A percentile compares a stretch with the other conserved stretches of the same genome.
phyloP scores from a whole-genome alignment of 2,888 invertebrate genomes.

The Lydus trimaculatus region DNA sequence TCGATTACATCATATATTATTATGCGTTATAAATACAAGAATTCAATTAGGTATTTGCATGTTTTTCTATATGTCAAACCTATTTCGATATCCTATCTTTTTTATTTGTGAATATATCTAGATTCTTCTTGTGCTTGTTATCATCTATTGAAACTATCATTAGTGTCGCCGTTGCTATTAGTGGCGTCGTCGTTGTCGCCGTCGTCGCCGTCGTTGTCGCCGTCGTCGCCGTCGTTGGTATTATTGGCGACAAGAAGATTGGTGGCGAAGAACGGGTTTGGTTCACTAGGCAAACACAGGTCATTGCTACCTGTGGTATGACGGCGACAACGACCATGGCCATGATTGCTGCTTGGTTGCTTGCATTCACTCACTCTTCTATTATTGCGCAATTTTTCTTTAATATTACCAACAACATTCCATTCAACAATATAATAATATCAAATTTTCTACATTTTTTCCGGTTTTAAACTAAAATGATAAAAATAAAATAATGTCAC shows the following conservation, averaged over 20 bases:
- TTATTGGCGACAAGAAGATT: slow-evolving; percentile 21
- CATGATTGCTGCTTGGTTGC: slow-evolving; percentile 45
- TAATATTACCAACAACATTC: slow-evolving; percentile 5
- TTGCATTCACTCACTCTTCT: slow-evolving; percentile 39
- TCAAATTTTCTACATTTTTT: neutral
- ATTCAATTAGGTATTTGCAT: neutral
- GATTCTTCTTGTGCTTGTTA: neutral
- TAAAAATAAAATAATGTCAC: neutral
- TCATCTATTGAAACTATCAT: neutral
- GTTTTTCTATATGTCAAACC: neutral
- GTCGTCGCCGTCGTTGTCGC: too few relatives aligned
- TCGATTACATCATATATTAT: neutral
- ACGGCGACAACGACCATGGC: slow-evolving; percentile 29
- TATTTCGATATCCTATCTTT: too few relatives aligned
- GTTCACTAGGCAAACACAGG: slow-evolving; percentile 62
- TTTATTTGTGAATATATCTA: too few relatives aligned
- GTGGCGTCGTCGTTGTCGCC: neutral
- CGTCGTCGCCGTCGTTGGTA: neutral
- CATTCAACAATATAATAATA: neutral
- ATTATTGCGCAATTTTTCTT: slow-evolving; percentile 47
- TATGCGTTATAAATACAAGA: too few relatives aligned
- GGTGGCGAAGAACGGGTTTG: slow-evolving; percentile 56
- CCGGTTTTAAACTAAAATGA: neutral
- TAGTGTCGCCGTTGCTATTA: too few relatives aligned
- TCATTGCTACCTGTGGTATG: slow-evolving; percentile 57